These are phyloP conservation scores for Oncorhynchus nerka DNA, from an alignment of 2,113 vertebrate species.

Conservation along the genomic window DNA sequence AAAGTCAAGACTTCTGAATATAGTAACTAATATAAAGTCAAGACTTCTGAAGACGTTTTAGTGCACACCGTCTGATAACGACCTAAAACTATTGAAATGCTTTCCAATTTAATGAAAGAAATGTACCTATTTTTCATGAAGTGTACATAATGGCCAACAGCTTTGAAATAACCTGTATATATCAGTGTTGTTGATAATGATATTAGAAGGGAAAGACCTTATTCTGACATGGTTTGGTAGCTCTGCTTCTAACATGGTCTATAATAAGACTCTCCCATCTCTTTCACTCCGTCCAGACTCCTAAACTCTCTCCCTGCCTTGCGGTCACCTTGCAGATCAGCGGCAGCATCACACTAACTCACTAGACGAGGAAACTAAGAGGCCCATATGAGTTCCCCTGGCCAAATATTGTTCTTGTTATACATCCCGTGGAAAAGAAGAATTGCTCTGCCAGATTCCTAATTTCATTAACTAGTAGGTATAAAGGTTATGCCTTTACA, in stretches of 20 bases:
- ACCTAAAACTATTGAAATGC: too few relatives aligned
- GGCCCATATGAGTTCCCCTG: constrained; percentile 10
- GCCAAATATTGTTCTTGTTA: constrained; percentile 57
- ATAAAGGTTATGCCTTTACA: constrained; percentile 68
- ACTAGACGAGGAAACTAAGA: constrained; percentile 48
- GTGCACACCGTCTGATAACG: too few relatives aligned
- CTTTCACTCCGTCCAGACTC: constrained; percentile 6
- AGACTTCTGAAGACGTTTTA: too few relatives aligned
- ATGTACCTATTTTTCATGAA: too few relatives aligned
- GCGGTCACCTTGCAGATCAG: constrained; percentile 56
- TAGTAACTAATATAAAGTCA: too few relatives aligned
- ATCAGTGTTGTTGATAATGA: too few relatives aligned
- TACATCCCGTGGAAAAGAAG: constrained; percentile 48
- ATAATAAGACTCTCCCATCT: neutral
- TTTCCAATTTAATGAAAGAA: too few relatives aligned
- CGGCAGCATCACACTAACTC: constrained; percentile 27
- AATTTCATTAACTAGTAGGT: constrained; percentile 67
- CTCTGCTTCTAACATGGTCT: neutral
- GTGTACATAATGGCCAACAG: too few relatives aligned
- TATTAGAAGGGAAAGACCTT: too few relatives aligned
- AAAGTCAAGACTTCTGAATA: too few relatives aligned
- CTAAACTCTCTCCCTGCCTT: constrained; percentile 8
- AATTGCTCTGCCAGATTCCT: constrained; percentile 59
- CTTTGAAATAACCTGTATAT: too few relatives aligned
- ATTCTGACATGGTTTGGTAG: too few relatives aligned